Percentiles rank a stretch among this genome's conserved stretches.
Evolutionary conservation across 2,888 invertebrate species (phyloP).

Genomic region (Pseudococcus viburni): DNA sequence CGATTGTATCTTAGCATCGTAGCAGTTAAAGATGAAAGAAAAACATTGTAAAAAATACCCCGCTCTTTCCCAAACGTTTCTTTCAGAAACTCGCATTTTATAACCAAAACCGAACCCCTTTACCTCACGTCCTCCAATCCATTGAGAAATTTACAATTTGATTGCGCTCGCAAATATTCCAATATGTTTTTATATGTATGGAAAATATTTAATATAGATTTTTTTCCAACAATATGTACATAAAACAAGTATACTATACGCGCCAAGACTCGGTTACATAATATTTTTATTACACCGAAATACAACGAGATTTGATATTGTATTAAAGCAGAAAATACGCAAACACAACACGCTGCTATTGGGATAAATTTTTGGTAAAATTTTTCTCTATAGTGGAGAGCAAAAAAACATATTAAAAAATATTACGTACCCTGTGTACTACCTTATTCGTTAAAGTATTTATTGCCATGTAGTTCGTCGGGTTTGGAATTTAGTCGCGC

Average conservation of each 20-base stretch:
- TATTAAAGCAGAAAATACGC: neutral
- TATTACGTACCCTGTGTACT: neutral
- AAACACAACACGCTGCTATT: neutral
- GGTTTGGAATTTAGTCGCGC: conserved; percentile 13
- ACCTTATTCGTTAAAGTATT: neutral
- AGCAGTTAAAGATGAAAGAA: conserved; percentile 25
- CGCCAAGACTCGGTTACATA: conserved; percentile 10
- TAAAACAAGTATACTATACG: conserved; percentile 9
- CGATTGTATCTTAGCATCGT: neutral
- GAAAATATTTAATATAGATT: conserved; percentile 32
- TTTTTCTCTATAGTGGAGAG: neutral
- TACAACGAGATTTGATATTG: conserved; percentile 25
- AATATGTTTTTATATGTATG: conserved; percentile 11
- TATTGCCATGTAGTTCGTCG: neutral
- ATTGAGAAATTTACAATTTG: conserved; percentile 31
- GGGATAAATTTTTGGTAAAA: conserved; percentile 8
- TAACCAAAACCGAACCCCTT: neutral
- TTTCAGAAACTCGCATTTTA: neutral
- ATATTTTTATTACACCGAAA: conserved; percentile 8
- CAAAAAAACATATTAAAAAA: conserved; percentile 15
- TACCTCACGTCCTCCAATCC: neutral
- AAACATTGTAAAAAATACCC: neutral
- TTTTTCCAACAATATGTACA: neutral
- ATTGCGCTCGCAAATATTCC: conserved; percentile 26
- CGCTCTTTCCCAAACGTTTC: neutral